Evolutionary conservation across 2,113 vertebrate species (phyloP).

Genomic region (Corynorhinus townsendii): DNA sequence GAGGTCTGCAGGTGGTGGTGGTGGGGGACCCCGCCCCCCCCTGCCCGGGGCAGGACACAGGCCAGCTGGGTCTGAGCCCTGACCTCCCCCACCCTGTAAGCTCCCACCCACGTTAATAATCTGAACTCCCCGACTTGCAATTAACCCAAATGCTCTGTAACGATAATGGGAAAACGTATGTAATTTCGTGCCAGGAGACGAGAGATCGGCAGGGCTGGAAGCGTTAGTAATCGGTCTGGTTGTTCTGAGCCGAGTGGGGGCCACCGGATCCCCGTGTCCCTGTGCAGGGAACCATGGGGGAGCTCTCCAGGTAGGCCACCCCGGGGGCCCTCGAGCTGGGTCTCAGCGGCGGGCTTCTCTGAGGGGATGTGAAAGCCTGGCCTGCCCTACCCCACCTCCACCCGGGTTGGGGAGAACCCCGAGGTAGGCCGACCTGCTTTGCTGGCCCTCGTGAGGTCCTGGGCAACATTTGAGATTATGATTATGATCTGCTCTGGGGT

Average conservation of each 20-base stretch:
- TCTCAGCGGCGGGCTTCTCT: too few species aligned
- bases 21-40: not conserved
- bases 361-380: not conserved
- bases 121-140: conserved; percentile 72
- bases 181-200: conserved; percentile 58
- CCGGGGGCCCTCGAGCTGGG: not conserved
- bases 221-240: conserved; percentile 62
- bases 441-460: not conserved
- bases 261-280: not conserved
- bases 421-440: not conserved
- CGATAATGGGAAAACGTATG: conserved; percentile 64
- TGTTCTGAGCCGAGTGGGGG: not conserved
- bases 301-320: not conserved
- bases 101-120: conserved; percentile 66
- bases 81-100: not conserved
- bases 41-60: not conserved
- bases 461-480: not conserved
- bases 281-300: not conserved
- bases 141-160: conserved; percentile 74
- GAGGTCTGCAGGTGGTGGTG: conserved; percentile 6
- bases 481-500: not conserved
- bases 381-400: too few species aligned
- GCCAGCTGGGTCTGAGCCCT: not conserved
- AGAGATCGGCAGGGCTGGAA: conserved; percentile 34
- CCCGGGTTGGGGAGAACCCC: not conserved